These are phyloP conservation scores for Antheraea assamensis DNA, from an alignment of 2,888 invertebrate species.

Conservation along the genomic window DNA sequence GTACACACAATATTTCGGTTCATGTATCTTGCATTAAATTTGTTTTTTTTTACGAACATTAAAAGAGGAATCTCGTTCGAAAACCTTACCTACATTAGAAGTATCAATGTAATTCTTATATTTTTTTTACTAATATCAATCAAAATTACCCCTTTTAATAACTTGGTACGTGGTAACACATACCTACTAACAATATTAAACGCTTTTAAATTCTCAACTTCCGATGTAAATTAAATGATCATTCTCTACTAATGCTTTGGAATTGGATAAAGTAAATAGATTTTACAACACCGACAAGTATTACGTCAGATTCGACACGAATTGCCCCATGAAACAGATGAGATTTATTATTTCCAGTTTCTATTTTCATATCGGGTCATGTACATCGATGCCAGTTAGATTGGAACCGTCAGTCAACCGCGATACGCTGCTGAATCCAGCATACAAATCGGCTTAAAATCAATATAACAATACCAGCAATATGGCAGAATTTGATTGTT, in stretches of 20 bases:
- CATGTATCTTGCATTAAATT: background rate
- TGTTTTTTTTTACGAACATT: background rate
- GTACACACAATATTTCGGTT: conserved; percentile 11
- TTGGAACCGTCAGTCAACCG: conserved; percentile 57
- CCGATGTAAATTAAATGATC: background rate
- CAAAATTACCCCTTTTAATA: background rate
- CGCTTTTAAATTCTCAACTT: background rate
- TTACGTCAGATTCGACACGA: conserved; percentile 68
- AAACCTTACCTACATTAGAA: background rate
- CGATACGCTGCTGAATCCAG: conserved; percentile 43
- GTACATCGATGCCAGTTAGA: conserved; percentile 49
- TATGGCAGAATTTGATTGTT: conserved; percentile 37
- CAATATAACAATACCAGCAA: conserved; percentile 31
- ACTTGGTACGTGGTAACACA: background rate
- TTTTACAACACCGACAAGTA: conserved; percentile 42
- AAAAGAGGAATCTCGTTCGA: background rate
- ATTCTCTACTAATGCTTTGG: background rate
- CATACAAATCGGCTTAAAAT: conserved; percentile 39
- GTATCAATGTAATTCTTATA: background rate
- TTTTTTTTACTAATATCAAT: background rate
- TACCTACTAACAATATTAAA: background rate
- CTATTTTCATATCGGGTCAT: conserved; percentile 75
- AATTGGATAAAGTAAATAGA: conserved; percentile 43
- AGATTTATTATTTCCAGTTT: conserved; percentile 65
- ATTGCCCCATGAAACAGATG: conserved; percentile 55